phyloP scores from a whole-genome alignment of 2,113 vertebrate species.

The Leptodactylus fuscus region DNA sequence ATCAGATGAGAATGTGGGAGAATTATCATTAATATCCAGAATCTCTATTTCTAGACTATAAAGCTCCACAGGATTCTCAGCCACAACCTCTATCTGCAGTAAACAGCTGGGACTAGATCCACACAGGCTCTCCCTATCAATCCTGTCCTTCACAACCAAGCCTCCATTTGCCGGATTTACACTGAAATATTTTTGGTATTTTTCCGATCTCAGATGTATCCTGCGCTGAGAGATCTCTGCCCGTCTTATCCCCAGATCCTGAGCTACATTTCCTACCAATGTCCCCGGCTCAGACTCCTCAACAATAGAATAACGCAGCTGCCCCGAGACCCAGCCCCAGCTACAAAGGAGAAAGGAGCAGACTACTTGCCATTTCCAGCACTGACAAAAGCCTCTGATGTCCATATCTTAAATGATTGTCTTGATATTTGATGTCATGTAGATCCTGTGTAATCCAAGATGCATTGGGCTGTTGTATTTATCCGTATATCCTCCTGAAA shows the following conservation, averaged over 20 bases:
- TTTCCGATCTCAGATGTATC: conserved; percentile 81
- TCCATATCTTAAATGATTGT: conserved; percentile 71
- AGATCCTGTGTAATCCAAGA: conserved; percentile 33
- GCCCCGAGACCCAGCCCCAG: conserved; percentile 18
- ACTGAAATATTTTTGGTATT: conserved; percentile 82
- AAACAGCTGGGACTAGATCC: conserved; percentile 72
- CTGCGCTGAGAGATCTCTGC: conserved; percentile 80
- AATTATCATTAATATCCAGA: conserved; percentile 9
- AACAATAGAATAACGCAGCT: conserved; percentile 71
- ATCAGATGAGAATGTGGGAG: conserved; percentile 56
- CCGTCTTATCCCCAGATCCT: conserved; percentile 82
- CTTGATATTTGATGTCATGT: conserved; percentile 63
- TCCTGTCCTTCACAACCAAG: conserved; percentile 72
- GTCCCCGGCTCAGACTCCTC: conserved; percentile 75
- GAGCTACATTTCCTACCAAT: conserved; percentile 79
- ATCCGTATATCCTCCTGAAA: conserved; percentile 62
- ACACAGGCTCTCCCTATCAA: conserved; percentile 67
- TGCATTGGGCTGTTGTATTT: not conserved
- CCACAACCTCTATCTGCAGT: conserved; percentile 76
- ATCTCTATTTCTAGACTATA: not conserved
- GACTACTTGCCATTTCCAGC: conserved; percentile 76
- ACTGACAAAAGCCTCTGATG: conserved; percentile 67
- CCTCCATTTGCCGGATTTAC: conserved; percentile 70
- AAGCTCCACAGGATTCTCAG: conserved; percentile 77
- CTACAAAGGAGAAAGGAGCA: conserved; percentile 74